These are phyloP conservation scores for Hemistola chrysoprasaria DNA, from an alignment of 2,888 invertebrate genomes.

Conservation along the genomic window DNA sequence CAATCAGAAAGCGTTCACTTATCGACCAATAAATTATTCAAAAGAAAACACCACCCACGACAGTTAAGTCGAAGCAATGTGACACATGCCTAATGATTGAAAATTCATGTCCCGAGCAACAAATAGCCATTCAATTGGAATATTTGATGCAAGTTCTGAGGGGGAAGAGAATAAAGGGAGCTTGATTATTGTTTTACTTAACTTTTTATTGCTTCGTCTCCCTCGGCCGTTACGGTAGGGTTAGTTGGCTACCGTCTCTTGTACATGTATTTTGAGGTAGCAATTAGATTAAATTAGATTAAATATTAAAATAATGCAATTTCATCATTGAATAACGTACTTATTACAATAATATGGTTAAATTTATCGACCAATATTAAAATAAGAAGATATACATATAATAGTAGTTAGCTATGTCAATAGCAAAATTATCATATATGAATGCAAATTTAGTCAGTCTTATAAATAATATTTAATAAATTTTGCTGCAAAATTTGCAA, in stretches of 20 bases:
- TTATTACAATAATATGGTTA: too few species aligned
- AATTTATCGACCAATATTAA: too few species aligned
- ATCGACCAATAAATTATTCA: constrained; percentile 2
- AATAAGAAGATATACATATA: too few species aligned
- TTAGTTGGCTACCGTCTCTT: constrained; percentile 26
- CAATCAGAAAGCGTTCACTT: too few species aligned
- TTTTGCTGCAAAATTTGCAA: too few species aligned
- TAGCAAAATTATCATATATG: neutral
- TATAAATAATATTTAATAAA: too few species aligned
- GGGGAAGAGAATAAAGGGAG: constrained; percentile 9
- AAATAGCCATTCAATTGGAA: constrained; percentile 13
- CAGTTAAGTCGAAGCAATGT: constrained; percentile 12
- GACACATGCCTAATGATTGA: constrained; percentile 11
- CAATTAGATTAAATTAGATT: too few species aligned
- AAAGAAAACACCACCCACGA: constrained; percentile 6
- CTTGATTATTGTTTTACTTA: constrained; percentile 70
- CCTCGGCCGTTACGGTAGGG: constrained; percentile 22
- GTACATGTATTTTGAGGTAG: neutral
- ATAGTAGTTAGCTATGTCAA: too few species aligned
- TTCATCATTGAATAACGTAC: too few species aligned
- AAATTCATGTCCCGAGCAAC: constrained; percentile 18
- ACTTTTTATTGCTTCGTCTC: constrained; percentile 55
- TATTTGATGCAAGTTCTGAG: constrained; percentile 11
- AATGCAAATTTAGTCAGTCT: too few species aligned
- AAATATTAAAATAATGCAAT: too few species aligned